Base-by-base conservation (phyloP, 2,113 vertebrate genomes). In the Eurypyga helias region DNA sequence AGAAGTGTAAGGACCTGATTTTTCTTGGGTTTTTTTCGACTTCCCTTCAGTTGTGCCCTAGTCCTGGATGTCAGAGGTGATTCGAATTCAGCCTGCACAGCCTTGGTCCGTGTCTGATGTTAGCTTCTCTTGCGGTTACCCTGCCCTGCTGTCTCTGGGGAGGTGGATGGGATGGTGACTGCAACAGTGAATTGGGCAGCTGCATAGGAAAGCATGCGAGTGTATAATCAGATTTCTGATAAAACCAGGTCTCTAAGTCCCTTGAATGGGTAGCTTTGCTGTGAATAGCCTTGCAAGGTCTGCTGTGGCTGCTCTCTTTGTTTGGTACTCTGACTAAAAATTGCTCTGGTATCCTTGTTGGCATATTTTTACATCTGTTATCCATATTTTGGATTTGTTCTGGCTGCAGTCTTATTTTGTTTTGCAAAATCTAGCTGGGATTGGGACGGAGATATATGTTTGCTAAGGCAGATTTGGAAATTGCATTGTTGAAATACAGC, bases 401-500 rank as follows among this genome's bases (percentile, higher is more conserved):
- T 96, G 94, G 79, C 79, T 65, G 55, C 80, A 4, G 62, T 86
- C 90, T 96, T 96, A 90, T 67, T 97, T 97, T 95, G 84, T 97
- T 97, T 97, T 90, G 73, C 88, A 89, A 96, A 96, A 85, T 90
- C 61, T 98, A 96, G 97, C 96, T 98, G 93, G 96, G 95, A 96
- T 97, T 97, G 97, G 95, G 90, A 97, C 26, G 36, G 95, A 98
- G 96, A 98, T 96, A 89, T 97, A 97, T 98, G 97, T 98, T 98
- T 97, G 93, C 94, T 76, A 73, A 97, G 97, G 97, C 96, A 97
- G 97, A 98, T 98, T 98, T 97, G 96, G 97, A 98, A 99, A 98
- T 98, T 98, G 95, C 87, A 75, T 97, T 97, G 97, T 94, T 98
- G 98, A 98, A 98, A 98, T 98, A 95, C 97, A 98, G 97, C 97